phyloP scores from a whole-genome alignment of 2,888 invertebrate genomes.

The Polia nebulosa region DNA sequence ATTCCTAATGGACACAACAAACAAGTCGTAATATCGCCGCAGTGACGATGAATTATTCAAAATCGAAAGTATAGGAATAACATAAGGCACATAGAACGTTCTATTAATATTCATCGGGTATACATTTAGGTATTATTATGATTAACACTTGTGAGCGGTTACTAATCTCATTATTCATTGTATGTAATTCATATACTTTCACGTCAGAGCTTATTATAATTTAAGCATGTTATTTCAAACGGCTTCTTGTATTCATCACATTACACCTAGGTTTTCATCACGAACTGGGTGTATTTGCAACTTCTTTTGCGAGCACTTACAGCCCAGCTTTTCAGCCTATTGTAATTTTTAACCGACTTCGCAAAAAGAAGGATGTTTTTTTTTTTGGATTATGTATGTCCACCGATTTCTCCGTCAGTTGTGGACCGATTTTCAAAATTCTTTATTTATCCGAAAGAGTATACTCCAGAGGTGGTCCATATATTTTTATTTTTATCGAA shows the following conservation, averaged over 20 bases:
- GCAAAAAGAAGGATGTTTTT: no score
- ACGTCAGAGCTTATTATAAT: slow-evolving; percentile 17
- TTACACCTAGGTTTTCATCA: no score
- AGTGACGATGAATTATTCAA: slow-evolving; percentile 68
- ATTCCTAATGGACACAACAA: slow-evolving; percentile 27
- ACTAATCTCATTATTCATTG: slow-evolving; percentile 58
- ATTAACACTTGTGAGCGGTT: slow-evolving; percentile 48
- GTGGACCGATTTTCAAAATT: no score
- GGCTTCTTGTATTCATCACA: slow-evolving; percentile 15
- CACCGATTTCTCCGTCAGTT: no score
- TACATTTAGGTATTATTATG: slow-evolving; percentile 51
- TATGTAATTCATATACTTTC: slow-evolving; percentile 47
- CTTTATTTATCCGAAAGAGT: no score
- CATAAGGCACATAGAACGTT: slow-evolving; percentile 45
- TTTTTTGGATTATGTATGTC: no score
- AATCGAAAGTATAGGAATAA: slow-evolving; percentile 74
- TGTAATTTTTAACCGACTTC: no score
- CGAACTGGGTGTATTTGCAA: neutral
- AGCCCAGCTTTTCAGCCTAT: neutral
- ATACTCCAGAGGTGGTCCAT: no score
- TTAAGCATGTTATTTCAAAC: slow-evolving; percentile 14
- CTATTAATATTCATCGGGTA: slow-evolving; percentile 70
- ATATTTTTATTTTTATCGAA: no score
- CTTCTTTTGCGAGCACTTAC: neutral
- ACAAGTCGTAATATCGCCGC: slow-evolving; percentile 14